phyloP scores from a whole-genome alignment of 2,888 invertebrate species.

The Ochropleura plecta region DNA sequence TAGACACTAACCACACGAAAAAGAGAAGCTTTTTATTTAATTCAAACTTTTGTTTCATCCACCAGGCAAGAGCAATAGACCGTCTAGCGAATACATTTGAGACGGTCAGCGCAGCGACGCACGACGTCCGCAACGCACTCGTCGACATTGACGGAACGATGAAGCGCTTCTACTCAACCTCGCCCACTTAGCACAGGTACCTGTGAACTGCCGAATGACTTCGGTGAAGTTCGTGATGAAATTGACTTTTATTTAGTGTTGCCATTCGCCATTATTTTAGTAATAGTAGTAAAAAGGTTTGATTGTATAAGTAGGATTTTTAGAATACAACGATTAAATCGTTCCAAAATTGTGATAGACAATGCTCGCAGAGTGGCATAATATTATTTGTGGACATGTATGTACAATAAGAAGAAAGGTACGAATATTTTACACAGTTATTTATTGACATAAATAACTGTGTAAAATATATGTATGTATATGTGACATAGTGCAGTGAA shows the following conservation, averaged over 20 bases:
- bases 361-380: constrained; percentile 4
- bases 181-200: constrained; percentile 81
- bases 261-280: not conserved
- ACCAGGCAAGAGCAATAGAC: constrained; percentile 83
- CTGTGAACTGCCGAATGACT: constrained; percentile 60
- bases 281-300: too few species aligned
- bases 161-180: constrained; percentile 81
- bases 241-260: constrained; percentile 26
- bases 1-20: too few species aligned
- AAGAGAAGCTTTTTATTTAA: not conserved
- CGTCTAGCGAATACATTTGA: constrained; percentile 83
- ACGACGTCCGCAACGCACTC: constrained; percentile 81
- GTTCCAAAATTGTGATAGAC: constrained; percentile 34
- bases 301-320: constrained; percentile 1
- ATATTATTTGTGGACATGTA: not conserved
- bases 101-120: constrained; percentile 77
- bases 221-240: constrained; percentile 33
- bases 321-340: constrained; percentile 26
- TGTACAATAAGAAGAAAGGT: not conserved
- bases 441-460: too few species aligned
- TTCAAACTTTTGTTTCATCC: constrained; percentile 24
- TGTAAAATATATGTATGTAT: too few species aligned
- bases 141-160: constrained; percentile 84
- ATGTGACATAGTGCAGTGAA: too few species aligned
- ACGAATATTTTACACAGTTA: not conserved